phyloP scores from a whole-genome alignment of 2,113 vertebrate species.

The Lota lota region DNA sequence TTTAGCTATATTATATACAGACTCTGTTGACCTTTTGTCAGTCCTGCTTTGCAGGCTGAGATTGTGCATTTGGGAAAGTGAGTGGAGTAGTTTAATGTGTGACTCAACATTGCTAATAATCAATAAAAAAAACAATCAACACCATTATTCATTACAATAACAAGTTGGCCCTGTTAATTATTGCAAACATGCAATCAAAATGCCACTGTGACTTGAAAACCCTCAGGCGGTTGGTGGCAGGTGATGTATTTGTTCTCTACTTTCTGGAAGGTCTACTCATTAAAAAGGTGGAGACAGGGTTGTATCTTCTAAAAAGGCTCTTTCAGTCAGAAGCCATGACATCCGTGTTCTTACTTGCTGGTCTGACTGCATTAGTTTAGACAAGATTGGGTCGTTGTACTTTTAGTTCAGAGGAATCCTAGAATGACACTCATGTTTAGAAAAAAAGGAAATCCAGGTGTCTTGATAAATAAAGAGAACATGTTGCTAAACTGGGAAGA shows the following conservation, averaged over 20 bases:
- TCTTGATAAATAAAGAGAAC: no score
- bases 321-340: no score
- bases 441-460: no score
- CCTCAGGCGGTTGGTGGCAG: conserved; percentile 29
- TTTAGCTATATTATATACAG: conserved; percentile 51
- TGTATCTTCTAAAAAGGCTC: no score
- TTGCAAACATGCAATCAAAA: conserved; percentile 60
- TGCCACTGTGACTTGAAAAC: conserved; percentile 43
- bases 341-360: no score
- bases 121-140: conserved; percentile 14
- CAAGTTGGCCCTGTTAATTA: conserved; percentile 64
- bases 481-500: no score
- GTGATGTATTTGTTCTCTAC: conserved; percentile 36
- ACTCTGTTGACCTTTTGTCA: conserved; percentile 59
- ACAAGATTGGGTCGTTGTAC: no score
- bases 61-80: conserved; percentile 48
- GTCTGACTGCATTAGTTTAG: no score
- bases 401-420: no score
- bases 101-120: conserved; percentile 50
- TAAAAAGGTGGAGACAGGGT: no score
- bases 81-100: conserved; percentile 44
- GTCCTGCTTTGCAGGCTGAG: conserved; percentile 43
- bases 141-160: conserved; percentile 64
- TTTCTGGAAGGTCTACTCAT: conserved; percentile 22
- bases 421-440: no score